Conservation (phyloP, 2,888 invertebrate genomes). For the Cecidostiba fungosa region DNA sequence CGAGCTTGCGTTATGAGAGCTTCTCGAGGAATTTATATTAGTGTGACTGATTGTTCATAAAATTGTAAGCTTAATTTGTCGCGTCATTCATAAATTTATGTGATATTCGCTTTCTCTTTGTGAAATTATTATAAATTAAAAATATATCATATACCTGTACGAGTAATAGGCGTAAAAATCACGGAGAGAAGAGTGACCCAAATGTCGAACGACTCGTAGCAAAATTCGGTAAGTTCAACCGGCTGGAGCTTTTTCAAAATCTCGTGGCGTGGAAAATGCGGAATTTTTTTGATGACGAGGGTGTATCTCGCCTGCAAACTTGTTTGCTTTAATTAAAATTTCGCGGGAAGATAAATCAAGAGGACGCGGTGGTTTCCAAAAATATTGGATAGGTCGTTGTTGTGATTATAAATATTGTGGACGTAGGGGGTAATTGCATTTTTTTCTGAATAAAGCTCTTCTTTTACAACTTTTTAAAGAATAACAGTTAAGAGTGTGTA, state of each 20-base stretch:
- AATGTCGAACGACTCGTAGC: not conserved
- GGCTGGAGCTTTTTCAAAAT: not conserved
- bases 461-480: not conserved
- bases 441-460: not conserved
- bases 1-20: not conserved
- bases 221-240: not conserved
- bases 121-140: too few relatives aligned
- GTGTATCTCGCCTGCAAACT: not conserved
- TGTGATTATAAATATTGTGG: not conserved
- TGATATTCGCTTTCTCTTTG: not conserved
- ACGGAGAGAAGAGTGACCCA: too few relatives aligned
- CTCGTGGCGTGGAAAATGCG: not conserved
- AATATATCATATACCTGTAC: too few relatives aligned
- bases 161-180: too few relatives aligned
- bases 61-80: not conserved
- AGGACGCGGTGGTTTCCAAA: not conserved
- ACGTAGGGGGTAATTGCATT: not conserved
- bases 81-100: not conserved
- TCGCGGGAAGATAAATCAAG: not conserved
- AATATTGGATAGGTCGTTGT: not conserved
- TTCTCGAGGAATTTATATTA: not conserved
- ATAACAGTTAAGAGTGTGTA: not conserved
- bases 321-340: constrained; percentile 45
- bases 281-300: constrained; percentile 13
- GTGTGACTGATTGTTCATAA: not conserved